Percentiles rank a stretch among this genome's conserved stretches.
Evolutionary conservation across 2,113 vertebrate genomes (phyloP).

Genomic region (Nematolebias whitei): DNA sequence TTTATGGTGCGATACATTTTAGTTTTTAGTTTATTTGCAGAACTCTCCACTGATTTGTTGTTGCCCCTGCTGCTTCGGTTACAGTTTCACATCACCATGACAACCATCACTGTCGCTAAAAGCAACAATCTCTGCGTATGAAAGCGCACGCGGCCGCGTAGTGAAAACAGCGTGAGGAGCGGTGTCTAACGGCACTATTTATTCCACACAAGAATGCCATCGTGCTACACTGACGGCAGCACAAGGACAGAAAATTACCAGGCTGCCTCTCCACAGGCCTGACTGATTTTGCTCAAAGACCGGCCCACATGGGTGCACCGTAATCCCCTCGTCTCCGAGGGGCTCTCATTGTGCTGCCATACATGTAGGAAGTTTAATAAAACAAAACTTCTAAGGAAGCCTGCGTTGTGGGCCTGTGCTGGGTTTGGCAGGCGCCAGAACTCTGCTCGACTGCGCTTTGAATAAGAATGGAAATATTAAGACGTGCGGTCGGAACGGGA

Average conservation of each 20-base stretch:
- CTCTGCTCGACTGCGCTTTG: conserved; percentile 38
- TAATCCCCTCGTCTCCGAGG: conserved; percentile 69
- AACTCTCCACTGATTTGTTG: background rate
- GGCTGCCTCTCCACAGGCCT: conserved; percentile 63
- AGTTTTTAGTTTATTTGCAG: background rate
- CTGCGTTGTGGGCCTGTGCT: conserved; percentile 22
- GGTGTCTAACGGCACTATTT: conserved; percentile 36
- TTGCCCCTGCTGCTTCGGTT: background rate
- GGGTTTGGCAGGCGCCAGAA: conserved; percentile 22
- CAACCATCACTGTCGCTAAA: conserved; percentile 14
- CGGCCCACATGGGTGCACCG: conserved; percentile 42
- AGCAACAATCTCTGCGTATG: conserved; percentile 22
- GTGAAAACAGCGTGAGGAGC: conserved; percentile 30
- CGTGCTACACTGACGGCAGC: conserved; percentile 51
- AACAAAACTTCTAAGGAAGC: conserved; percentile 54
- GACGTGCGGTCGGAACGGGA: background rate
- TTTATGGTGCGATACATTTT: background rate
- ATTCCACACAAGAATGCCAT: conserved; percentile 39
- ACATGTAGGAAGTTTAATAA: conserved; percentile 67
- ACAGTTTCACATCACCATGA: background rate
- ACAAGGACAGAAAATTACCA: conserved; percentile 60
- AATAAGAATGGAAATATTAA: conserved; percentile 1
- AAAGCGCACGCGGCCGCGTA: conserved; percentile 26
- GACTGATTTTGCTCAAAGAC: conserved; percentile 70
- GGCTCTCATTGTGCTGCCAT: conserved; percentile 54